Evolutionary conservation across 2,113 vertebrate species (phyloP).

Genomic region (Oplegnathus fasciatus): DNA sequence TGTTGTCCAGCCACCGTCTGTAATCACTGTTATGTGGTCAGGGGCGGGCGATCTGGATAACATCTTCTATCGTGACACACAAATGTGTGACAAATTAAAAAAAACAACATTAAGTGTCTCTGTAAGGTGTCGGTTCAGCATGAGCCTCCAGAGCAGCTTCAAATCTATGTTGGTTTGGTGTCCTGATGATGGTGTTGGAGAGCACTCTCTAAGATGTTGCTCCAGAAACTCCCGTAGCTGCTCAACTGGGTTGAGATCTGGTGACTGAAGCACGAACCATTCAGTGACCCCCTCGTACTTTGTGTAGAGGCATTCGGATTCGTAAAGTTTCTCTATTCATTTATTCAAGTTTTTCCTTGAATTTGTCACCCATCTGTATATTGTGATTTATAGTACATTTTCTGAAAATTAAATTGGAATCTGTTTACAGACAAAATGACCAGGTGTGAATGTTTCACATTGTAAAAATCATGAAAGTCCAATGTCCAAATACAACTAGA

Average conservation of each 20-base stretch:
- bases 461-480: no score
- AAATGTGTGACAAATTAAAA: background rate
- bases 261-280: background rate
- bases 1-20: conserved; percentile 14
- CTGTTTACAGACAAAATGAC: no score
- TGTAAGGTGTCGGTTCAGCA: background rate
- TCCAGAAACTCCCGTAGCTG: background rate
- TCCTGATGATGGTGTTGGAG: background rate
- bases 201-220: background rate
- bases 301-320: background rate
- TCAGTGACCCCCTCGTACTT: background rate
- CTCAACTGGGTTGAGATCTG: background rate
- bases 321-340: background rate
- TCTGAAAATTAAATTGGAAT: no score
- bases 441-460: no score
- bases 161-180: background rate
- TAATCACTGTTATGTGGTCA: background rate
- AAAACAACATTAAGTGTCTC: background rate
- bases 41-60: background rate
- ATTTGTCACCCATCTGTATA: background rate
- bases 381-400: background rate
- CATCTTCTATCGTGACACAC: background rate
- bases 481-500: no score
- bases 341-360: background rate
- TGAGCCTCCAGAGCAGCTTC: background rate